phyloP scores from a whole-genome alignment of 2,888 invertebrate genomes.

The Lydus trimaculatus region DNA sequence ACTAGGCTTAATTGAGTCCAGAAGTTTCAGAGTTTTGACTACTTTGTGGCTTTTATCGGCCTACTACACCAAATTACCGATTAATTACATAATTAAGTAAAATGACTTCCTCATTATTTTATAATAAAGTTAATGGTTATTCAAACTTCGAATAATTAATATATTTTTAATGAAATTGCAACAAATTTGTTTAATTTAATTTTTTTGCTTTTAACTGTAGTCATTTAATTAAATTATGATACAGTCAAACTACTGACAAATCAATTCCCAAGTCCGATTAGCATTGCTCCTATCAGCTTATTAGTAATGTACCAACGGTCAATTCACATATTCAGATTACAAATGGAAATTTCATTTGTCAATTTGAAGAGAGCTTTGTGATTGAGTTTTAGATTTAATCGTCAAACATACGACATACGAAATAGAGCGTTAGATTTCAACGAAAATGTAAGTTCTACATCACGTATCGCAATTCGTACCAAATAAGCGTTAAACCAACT shows the following conservation, averaged over 20 bases:
- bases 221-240: not conserved
- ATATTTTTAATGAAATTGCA: not conserved
- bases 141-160: not conserved
- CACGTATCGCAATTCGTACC: conserved; percentile 25
- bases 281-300: not conserved
- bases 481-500: conserved; percentile 29
- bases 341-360: conserved; percentile 9
- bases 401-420: not conserved
- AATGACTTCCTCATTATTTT: conserved; percentile 15
- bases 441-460: conserved; percentile 22
- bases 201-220: not conserved
- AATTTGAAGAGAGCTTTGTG: conserved; percentile 2
- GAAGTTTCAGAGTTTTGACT: not conserved
- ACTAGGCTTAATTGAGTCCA: not conserved
- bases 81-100: conserved; percentile 20
- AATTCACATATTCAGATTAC: not conserved
- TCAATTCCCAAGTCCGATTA: not conserved
- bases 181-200: not conserved
- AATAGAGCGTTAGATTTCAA: conserved; percentile 14
- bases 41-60: not conserved
- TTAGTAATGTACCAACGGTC: conserved; percentile 1
- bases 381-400: conserved; percentile 1
- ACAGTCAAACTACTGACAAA: not conserved
- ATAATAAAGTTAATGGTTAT: conserved; percentile 17
- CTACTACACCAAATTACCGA: conserved; percentile 3